Evolutionary conservation across 1,140 invertebrate genomes (phyloP).

Genomic region (Harlomillsia oculata): DNA sequence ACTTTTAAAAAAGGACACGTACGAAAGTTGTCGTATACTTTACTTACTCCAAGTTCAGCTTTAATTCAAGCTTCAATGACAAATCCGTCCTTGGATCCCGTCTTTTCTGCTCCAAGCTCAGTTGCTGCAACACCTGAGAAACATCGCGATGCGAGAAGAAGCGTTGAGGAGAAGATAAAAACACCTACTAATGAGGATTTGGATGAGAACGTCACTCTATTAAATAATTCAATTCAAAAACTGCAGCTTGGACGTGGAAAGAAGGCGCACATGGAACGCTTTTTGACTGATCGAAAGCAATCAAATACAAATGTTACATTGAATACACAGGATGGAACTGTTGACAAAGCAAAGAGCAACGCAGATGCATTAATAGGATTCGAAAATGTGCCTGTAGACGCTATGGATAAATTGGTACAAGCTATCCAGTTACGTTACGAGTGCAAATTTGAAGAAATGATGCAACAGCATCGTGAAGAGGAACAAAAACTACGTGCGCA

Average conservation of each 20-base stretch:
- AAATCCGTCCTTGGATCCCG: neutral
- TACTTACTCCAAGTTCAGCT: slow-evolving; percentile 52
- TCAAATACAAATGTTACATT: neutral
- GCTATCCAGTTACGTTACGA: too few relatives aligned
- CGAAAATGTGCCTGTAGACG: too few relatives aligned
- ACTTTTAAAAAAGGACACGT: slow-evolving; percentile 39
- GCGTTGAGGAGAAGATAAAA: neutral
- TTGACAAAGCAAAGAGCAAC: too few relatives aligned
- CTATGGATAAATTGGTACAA: too few relatives aligned
- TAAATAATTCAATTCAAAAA: slow-evolving; percentile 6
- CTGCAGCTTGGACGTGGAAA: slow-evolving; percentile 14
- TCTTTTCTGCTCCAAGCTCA: slow-evolving; percentile 5
- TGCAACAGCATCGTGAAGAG: too few relatives aligned
- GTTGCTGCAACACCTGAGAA: slow-evolving; percentile 12
- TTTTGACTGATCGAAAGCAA: slow-evolving; percentile 6
- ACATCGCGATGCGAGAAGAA: neutral
- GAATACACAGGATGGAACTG: too few relatives aligned
- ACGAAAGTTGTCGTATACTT: slow-evolving; percentile 52
- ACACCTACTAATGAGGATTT: neutral
- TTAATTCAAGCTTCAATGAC: slow-evolving; percentile 42
- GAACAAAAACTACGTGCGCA: too few relatives aligned
- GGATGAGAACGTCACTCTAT: neutral
- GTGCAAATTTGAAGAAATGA: too few relatives aligned
- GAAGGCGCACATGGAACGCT: slow-evolving; percentile 21
- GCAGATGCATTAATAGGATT: too few relatives aligned